A percentile compares a stretch with the other conserved stretches of the same genome.
Evolutionary conservation across 2,797 vertebrate genomes (phyloP).

Genomic region (Acanthiza pusilla): DNA sequence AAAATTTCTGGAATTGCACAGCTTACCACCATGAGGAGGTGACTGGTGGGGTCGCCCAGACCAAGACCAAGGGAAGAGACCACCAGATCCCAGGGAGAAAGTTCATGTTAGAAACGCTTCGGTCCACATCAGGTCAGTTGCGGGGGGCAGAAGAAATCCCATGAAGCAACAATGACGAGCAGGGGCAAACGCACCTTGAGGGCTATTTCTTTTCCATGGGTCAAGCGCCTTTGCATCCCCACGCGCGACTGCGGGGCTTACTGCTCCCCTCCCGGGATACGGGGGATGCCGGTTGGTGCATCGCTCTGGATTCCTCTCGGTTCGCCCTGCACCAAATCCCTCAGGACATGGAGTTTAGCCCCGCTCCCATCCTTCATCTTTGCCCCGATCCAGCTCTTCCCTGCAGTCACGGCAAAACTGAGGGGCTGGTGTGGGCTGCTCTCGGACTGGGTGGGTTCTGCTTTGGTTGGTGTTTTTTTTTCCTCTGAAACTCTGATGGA

Average conservation of each 20-base stretch:
- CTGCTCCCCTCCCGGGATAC: neutral
- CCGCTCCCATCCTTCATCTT: constrained; percentile 1
- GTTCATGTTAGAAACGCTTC: constrained; percentile 88
- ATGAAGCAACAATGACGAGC: constrained; percentile 28
- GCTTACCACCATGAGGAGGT: constrained; percentile 96
- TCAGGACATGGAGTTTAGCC: neutral
- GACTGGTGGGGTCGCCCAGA: constrained; percentile 84
- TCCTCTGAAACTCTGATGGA: constrained; percentile 54
- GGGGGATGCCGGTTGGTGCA: neutral
- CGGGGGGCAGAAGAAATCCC: constrained; percentile 67
- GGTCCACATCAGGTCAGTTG: constrained; percentile 72
- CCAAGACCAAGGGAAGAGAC: constrained; percentile 81
- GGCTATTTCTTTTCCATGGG: neutral
- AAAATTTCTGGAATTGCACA: constrained; percentile 41
- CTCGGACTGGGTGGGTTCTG: constrained; percentile 68
- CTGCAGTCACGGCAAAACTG: constrained; percentile 25
- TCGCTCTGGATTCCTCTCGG: neutral
- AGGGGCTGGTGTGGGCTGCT: constrained; percentile 60
- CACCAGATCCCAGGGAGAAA: constrained; percentile 86
- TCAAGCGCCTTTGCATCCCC: neutral
- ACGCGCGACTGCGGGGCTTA: neutral
- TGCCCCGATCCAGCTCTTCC: constrained; percentile 30
- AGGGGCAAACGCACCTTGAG: neutral
- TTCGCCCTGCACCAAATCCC: neutral
- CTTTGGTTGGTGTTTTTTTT: constrained; percentile 5